Evolutionary conservation across 2,888 invertebrate genomes (phyloP).

Genomic region (Busseola fusca): DNA sequence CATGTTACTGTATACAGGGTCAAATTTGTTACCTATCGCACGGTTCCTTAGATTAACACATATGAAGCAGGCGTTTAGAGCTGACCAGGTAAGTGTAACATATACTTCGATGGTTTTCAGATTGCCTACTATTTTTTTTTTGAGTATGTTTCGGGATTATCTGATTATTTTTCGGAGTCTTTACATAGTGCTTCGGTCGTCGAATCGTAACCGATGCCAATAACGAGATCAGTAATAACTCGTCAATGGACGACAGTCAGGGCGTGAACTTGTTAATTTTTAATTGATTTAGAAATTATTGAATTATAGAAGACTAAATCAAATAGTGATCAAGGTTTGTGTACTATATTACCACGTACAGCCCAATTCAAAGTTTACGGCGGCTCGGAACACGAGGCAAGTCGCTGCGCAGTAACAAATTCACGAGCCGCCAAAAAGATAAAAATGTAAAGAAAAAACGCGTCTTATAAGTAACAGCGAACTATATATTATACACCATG

Average conservation of each 20-base stretch:
- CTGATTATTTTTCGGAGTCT: not conserved
- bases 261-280: not conserved
- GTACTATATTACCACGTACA: not conserved
- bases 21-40: constrained; percentile 98
- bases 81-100: constrained; percentile 93
- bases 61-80: constrained; percentile 97
- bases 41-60: constrained; percentile 98
- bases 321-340: not conserved
- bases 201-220: not conserved
- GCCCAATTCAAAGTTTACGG: not conserved
- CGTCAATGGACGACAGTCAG: not conserved
- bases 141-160: not conserved
- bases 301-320: not conserved
- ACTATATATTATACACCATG: too few relatives aligned
- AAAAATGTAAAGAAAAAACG: too few relatives aligned
- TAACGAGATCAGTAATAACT: not conserved
- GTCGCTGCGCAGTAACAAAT: too few relatives aligned
- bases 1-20: constrained; percentile 99
- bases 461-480: not conserved
- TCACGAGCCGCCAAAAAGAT: not conserved
- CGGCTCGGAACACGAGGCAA: not conserved
- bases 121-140: constrained; percentile 10
- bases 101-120: not conserved
- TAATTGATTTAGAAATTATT: not conserved
- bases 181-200: not conserved